Evolutionary conservation across 2,797 vertebrate species (phyloP).

Genomic region (Phoebastria nigripes): DNA sequence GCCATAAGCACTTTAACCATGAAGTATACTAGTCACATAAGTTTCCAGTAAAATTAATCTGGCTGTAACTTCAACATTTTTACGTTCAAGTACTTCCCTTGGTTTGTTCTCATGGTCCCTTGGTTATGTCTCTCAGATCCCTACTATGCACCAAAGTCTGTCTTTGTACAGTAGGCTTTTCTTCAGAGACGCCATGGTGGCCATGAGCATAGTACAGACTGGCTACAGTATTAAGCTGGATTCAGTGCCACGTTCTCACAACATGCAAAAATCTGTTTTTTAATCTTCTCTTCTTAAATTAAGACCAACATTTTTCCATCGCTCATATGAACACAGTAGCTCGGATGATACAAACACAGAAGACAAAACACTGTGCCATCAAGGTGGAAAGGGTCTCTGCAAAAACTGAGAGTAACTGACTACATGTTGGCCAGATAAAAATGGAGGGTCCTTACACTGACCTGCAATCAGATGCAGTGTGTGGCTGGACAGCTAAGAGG

Average conservation of each 20-base stretch:
- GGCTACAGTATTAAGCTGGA: not conserved
- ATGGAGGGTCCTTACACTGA: not conserved
- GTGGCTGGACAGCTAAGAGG: not conserved
- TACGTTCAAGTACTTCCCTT: not conserved
- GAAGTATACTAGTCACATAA: not conserved
- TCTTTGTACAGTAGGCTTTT: not conserved
- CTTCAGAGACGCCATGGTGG: not conserved
- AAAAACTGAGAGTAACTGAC: not conserved
- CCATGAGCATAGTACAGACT: accelerated
- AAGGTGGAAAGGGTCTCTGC: not conserved
- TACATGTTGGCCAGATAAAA: not conserved
- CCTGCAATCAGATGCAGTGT: not conserved
- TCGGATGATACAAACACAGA: not conserved
- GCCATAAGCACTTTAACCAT: not conserved
- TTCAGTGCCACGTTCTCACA: not conserved
- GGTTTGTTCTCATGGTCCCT: not conserved
- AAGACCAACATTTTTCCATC: not conserved
- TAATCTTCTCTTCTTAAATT: not conserved
- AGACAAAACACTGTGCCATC: not conserved
- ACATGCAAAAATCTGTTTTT: not conserved
- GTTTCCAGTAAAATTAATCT: not conserved
- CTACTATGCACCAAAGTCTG: not conserved
- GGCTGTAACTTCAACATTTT: not conserved
- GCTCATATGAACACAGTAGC: not conserved
- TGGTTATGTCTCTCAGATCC: not conserved